These are phyloP conservation scores for Cephalopachus bancanus DNA, from an alignment of 2,797 vertebrate species.

Conservation along the genomic window DNA sequence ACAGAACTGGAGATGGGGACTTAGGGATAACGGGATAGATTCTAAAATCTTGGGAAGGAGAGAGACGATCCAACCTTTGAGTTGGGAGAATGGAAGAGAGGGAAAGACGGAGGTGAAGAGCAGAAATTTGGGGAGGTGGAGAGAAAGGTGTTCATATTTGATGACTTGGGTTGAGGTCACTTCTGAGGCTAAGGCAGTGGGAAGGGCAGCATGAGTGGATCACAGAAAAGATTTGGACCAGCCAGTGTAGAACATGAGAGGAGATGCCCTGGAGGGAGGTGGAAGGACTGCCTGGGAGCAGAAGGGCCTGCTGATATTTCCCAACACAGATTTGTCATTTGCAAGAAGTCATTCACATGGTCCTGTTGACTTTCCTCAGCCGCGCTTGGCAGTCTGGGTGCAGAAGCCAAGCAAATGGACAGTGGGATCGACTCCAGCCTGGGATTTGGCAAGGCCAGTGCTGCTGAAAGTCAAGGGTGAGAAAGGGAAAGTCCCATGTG, in stretches of 20 bases:
- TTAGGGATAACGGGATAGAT: not conserved
- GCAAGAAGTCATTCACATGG: not conserved
- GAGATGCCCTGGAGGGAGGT: not conserved
- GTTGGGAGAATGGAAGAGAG: not conserved
- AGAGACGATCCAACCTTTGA: not conserved
- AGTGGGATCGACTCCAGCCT: conserved; percentile 68
- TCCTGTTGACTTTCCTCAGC: conserved; percentile 67
- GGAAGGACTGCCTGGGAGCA: not conserved
- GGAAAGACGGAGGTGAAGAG: not conserved
- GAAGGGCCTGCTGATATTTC: not conserved
- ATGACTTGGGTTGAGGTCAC: not conserved
- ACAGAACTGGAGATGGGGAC: not conserved
- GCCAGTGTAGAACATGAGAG: too few relatives aligned
- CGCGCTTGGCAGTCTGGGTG: conserved; percentile 53
- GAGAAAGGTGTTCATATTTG: not conserved
- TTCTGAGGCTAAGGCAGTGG: not conserved
- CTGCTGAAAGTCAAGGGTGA: conserved; percentile 63
- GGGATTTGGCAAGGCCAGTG: not conserved
- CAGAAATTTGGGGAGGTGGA: not conserved
- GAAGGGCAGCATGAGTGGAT: not conserved
- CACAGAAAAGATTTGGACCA: not conserved
- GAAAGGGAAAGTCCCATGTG: conserved; percentile 61
- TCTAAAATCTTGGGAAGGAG: not conserved
- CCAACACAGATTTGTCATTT: not conserved
- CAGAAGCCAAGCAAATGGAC: conserved; percentile 61